Base-by-base conservation (phyloP, 2,888 invertebrate species). In the Aleiodes leptofemur region DNA sequence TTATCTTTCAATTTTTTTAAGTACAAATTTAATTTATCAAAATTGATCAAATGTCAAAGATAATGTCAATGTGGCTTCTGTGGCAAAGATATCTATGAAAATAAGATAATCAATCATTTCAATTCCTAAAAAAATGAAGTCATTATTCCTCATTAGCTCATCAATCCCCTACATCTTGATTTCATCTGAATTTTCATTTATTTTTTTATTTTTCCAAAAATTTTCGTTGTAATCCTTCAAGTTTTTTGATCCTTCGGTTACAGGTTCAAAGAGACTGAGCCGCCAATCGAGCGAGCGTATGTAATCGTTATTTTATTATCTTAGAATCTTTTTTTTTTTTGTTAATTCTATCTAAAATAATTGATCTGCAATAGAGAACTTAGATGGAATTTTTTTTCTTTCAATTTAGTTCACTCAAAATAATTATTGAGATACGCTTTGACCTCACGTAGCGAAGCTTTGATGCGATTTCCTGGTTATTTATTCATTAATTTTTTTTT, bases 261-360 rank as follows among this genome's bases (percentile, higher is more conserved):
- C 95, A 95, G 95, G 94, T 95, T 94, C 94, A 95, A 95, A 94
- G 95, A 95, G 92, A 92, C 93, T 90, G 95, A 95, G 93, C 94
- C 93, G 90, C 94, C 94, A 88, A 93, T 94, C 93, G 95, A 95
- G 91, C 92, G 95, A 94, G 93, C 95, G 94, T 95, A 95, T 93
- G 95, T 95, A 95, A 92, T 90, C 90, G 88, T 90, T 90, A 72
- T 31, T 90, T 89, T 89, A 86, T 87, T 89, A 87, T 90, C 84
- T 89, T 84, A 83, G 51, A 51, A n/a, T 73, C 59, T 76, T 51
- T 16, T 48, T 56, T 51, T 48, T 23, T 38, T 64, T 9, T 16
- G n/a, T n/a, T 72, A 61, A 61, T 55, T 38, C 56, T 69, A 16
- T 69, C 13, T 43, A 31, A 51, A 8, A 11, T 13, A 8, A 5